Evolutionary conservation across 2,113 vertebrate genomes (phyloP).

Genomic region (Rattus rattus): DNA sequence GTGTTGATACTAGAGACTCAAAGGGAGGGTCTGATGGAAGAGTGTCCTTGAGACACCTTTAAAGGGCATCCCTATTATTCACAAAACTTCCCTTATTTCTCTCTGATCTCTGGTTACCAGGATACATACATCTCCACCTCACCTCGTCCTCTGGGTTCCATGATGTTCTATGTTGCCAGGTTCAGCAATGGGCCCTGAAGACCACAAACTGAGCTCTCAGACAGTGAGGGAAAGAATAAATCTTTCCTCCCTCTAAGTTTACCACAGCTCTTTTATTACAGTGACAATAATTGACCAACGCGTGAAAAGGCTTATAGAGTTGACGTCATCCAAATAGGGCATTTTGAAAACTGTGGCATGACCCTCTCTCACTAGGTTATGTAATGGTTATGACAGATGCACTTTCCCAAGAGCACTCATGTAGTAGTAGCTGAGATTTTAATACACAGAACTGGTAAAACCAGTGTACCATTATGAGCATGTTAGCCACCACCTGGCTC

Average conservation of each 20-base stretch:
- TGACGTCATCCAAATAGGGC: background rate
- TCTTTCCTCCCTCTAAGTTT: background rate
- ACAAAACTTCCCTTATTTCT: background rate
- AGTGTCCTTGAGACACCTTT: background rate
- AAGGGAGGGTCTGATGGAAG: background rate
- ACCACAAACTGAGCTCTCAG: background rate
- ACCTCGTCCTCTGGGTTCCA: background rate
- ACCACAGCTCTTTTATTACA: background rate
- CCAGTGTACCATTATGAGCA: background rate
- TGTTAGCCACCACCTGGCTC: background rate
- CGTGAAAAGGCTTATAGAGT: background rate
- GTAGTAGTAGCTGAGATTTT: background rate
- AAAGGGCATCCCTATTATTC: background rate
- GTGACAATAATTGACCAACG: background rate
- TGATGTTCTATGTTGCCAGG: background rate
- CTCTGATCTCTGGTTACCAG: background rate
- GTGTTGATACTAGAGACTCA: background rate
- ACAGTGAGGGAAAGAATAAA: background rate
- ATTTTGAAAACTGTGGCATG: background rate
- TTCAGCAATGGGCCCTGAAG: background rate
- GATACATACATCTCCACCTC: background rate
- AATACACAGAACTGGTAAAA: conserved; percentile 26
- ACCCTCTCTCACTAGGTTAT: background rate
- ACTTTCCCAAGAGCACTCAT: background rate
- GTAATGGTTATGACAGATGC: background rate